Base-by-base conservation (phyloP, 2,888 invertebrate species). In the Physocephala rufipes region DNA sequence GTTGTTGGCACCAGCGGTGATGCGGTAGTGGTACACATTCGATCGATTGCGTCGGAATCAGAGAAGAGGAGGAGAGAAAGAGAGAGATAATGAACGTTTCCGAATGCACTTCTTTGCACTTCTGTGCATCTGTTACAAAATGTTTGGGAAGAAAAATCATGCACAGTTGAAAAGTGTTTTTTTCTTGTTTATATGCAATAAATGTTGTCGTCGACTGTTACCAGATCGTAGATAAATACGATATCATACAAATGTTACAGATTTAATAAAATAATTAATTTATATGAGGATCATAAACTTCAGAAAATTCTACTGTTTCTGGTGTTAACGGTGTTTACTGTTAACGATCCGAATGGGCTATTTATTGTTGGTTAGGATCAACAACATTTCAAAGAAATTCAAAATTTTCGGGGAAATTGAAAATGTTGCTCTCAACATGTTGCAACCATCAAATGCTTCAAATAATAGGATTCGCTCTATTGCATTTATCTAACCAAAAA, bases 71-170 rank as follows among this genome's bases (percentile, higher is more conserved):
- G 62, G 63, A 71, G 21, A 72, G 74, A 74, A 67, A 71, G 71
- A 72, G 59, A 43, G 45, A 71, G 58, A 68, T 72, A 70, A 68
- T 74, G 74, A 73, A 74, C 74, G 77, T 26, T 68, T 71, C 66
- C 51, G 74, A 61, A 70, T 74, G 74, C 74, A 77, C 79, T 73
- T 79, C 76, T 76, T 74, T 72, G 73, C 73, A 71, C 74, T 83
- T 80, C 85, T 84, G 84, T 72, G 80, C 28, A 78, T 81, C 85
- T 85, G 84, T 80, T 84, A 84, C 78, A 84, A 84, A 84, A 85
- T 84, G 85, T 84, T 85, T 85, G 82, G 79, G 84, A 84, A 85
- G 84, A 84, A 84, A 84, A 84, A 84, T 84, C 84, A 79, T 85
- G 79, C 82, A 80, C 81, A 81, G 80, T 82, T 84, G 80, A 73